Conservation (phyloP, 2,888 invertebrate species). For the Argyresthia albistria region DNA sequence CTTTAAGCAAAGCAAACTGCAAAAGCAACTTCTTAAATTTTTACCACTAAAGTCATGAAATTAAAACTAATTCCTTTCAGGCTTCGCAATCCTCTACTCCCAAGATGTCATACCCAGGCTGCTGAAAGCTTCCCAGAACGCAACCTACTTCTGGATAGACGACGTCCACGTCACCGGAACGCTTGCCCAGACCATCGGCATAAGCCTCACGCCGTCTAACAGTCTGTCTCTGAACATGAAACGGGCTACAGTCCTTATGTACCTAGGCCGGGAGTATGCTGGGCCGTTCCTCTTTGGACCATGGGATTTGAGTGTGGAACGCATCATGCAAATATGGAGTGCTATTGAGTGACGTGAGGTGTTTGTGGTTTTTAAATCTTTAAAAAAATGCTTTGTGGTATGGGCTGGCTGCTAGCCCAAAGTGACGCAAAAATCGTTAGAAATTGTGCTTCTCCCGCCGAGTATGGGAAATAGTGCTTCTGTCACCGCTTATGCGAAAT, state of each 20-base stretch:
- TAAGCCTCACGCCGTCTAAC: conserved; percentile 67
- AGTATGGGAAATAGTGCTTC: no score
- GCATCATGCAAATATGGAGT: conserved; percentile 66
- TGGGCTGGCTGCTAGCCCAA: no score
- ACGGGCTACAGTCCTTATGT: conserved; percentile 27
- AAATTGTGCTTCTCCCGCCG: no score
- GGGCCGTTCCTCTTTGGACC: conserved; percentile 69
- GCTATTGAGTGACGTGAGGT: conserved; percentile 13
- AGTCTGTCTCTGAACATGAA: conserved; percentile 40
- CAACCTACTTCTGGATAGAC: conserved; percentile 87
- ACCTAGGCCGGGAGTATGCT: conserved; percentile 23
- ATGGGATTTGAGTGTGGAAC: conserved; percentile 53
- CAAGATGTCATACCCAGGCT: conserved; percentile 72
- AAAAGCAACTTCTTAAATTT: no score
- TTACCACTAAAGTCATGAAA: no score
- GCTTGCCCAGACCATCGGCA: conserved; percentile 66
- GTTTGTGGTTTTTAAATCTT: no score
- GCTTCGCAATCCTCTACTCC: conserved; percentile 78
- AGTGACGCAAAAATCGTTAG: no score
- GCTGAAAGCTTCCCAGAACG: conserved; percentile 71
- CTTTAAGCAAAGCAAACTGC: no score
- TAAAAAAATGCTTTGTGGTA: no score
- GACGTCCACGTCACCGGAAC: conserved; percentile 85
- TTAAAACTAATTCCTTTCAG: conserved; percentile 26
- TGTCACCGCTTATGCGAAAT: no score